These are phyloP conservation scores for Mellivora capensis DNA, from an alignment of 2,113 vertebrate species.

Conservation along the genomic window DNA sequence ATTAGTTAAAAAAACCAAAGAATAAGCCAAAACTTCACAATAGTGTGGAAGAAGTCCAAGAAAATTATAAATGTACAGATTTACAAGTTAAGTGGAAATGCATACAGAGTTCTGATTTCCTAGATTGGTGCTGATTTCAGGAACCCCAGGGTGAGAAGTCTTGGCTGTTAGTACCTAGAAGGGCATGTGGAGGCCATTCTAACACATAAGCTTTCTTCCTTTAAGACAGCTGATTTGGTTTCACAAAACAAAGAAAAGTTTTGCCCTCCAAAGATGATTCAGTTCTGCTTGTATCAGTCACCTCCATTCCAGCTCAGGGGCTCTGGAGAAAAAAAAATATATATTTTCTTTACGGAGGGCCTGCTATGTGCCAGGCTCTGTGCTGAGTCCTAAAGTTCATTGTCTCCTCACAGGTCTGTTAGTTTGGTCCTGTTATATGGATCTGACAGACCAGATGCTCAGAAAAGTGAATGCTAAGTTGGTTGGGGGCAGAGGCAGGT, in stretches of 20 bases:
- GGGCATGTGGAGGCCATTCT: background rate
- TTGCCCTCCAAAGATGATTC: background rate
- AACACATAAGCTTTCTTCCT: background rate
- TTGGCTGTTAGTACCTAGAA: background rate
- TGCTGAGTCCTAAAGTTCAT: fast-evolving
- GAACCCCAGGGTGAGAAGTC: background rate
- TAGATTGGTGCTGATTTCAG: background rate
- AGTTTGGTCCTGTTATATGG: background rate
- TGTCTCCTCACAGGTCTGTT: background rate
- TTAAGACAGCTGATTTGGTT: background rate
- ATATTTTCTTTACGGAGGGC: fast-evolving
- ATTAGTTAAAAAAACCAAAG: background rate
- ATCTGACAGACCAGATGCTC: background rate
- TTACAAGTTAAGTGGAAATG: constrained; percentile 1
- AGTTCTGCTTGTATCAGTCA: background rate
- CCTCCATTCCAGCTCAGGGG: background rate
- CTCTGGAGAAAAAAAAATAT: background rate
- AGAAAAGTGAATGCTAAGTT: background rate
- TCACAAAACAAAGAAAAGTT: background rate
- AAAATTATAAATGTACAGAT: background rate
- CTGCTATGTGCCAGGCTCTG: background rate
- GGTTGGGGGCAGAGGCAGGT: background rate
- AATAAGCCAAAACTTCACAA: constrained; percentile 19
- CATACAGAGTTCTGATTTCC: background rate
- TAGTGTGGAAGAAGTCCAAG: background rate